phyloP scores from a whole-genome alignment of 1,140 invertebrate species.

The Acromyrmex echinatior region DNA sequence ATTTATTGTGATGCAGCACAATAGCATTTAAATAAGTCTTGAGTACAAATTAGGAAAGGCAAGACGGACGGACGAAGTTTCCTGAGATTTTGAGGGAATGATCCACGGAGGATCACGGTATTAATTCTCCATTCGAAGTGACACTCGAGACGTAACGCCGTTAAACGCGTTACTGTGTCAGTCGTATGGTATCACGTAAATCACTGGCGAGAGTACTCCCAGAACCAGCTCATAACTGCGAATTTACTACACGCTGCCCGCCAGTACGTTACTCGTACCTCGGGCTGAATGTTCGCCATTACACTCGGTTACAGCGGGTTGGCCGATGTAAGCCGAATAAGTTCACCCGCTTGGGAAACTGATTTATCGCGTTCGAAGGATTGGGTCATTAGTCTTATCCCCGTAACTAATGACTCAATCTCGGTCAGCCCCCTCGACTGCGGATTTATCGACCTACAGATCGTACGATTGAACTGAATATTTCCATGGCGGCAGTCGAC shows the following conservation, averaged over 20 bases:
- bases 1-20: not conserved
- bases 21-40: not conserved
- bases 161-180: conserved; percentile 37
- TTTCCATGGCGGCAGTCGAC: not conserved
- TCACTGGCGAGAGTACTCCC: not conserved
- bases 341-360: conserved; percentile 55
- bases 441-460: conserved; percentile 54
- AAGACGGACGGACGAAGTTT: not conserved
- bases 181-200: conserved; percentile 38
- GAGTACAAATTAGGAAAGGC: not conserved
- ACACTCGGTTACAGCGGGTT: conserved; percentile 39
- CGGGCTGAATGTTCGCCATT: conserved; percentile 49
- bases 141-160: conserved; percentile 12
- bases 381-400: conserved; percentile 65
- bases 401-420: conserved; percentile 65
- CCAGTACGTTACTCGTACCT: conserved; percentile 41
- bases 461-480: conserved; percentile 43
- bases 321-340: conserved; percentile 62
- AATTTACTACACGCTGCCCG: conserved; percentile 45
- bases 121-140: conserved; percentile 6
- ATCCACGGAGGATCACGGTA: not conserved
- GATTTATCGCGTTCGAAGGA: conserved; percentile 62
- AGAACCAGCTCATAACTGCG: conserved; percentile 48
- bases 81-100: not conserved
- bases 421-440: conserved; percentile 17